Evolutionary conservation across 2,888 invertebrate species (phyloP), one percentile per base, ranked within the genome.

Genomic region (Asteroscopus sphinx): DNA sequence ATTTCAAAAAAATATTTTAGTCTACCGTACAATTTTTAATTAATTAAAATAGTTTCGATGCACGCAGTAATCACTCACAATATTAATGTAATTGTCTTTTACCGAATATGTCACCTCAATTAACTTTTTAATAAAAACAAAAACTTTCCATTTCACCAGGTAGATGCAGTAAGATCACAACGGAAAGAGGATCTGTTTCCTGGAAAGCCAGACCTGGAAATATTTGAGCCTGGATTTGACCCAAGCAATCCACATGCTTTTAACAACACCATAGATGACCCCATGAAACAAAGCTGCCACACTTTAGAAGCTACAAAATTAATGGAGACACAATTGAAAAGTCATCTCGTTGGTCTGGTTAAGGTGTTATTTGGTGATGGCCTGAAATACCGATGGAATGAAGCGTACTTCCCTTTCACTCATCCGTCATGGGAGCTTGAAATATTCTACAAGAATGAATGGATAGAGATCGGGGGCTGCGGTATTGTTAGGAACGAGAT

Each of bases 341-440:
- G 90, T 2, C 96, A 96, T 47, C 94, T 99, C 0, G 92, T 96
- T 48, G 96, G 96, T 0, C 87, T 99, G 56, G 96, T 97, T 0
- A 94, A 95, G 74, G 87, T 94, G 53, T 89, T 99, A 35, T 99
- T 99, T 92, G 98, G 98, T 9, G 91, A 96, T 78, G 95, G 97
- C 92, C 95, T 96, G 21, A 87, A 96, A 79, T 95, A 95, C 73
- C 95, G 96, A 82, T 99, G 99, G 99, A 97, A 98, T 0, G 97
- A 98, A 52, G 96, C 98, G 2, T 97, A 97, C 85, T 99, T 99
- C 81, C 99, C 99, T 0, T 99, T 99, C 84, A 99, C 99, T 0
- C 99, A 99, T 91, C 99, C 99, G 0, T 99, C 99, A 0, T 99
- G 98, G 98, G 99, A 99, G 88, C 89, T 99, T 58, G 99, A 99